Conservation (phyloP, 2,888 invertebrate genomes). For the Tenthredo scrophulariae region DNA sequence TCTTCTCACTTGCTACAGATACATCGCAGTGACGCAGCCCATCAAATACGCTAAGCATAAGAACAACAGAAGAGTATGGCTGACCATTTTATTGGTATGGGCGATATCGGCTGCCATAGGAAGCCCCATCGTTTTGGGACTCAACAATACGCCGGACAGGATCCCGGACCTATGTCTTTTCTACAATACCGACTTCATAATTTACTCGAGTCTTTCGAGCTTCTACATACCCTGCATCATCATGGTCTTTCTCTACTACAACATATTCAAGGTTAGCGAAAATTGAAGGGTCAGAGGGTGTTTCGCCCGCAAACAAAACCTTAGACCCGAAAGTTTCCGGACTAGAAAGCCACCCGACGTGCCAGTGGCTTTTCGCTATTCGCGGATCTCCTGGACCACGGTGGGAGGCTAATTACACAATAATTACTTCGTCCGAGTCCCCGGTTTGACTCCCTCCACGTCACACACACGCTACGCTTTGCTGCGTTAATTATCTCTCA, state of each 20-base stretch:
- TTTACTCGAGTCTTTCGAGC: slow-evolving; percentile 98
- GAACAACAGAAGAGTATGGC: slow-evolving; percentile 95
- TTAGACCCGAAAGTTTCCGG: slow-evolving; percentile 43
- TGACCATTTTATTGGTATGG: slow-evolving; percentile 98
- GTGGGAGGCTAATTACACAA: slow-evolving; percentile 25
- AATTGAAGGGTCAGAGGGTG: not conserved
- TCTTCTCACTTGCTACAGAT: slow-evolving; percentile 82
- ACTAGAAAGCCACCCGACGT: slow-evolving; percentile 16
- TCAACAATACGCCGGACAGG: slow-evolving; percentile 95
- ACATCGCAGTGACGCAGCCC: slow-evolving; percentile 99
- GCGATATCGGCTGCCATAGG: slow-evolving; percentile 97
- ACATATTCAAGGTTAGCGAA: slow-evolving; percentile 94
- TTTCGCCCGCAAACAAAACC: slow-evolving; percentile 34
- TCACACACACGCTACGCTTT: slow-evolving; percentile 35
- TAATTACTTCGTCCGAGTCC: slow-evolving; percentile 45
- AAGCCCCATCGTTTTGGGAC: slow-evolving; percentile 96
- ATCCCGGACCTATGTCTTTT: slow-evolving; percentile 94
- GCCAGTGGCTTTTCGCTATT: slow-evolving; percentile 40
- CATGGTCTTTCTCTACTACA: slow-evolving; percentile 98
- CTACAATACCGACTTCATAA: slow-evolving; percentile 98
- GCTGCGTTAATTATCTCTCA: slow-evolving; percentile 31
- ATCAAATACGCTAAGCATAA: slow-evolving; percentile 99
- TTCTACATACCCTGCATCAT: slow-evolving; percentile 99
- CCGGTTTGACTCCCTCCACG: not conserved
- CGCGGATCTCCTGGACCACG: not conserved